Evolutionary conservation across 2,797 vertebrate species (phyloP).

Genomic region (Tokudaia tokunoshimensis): DNA sequence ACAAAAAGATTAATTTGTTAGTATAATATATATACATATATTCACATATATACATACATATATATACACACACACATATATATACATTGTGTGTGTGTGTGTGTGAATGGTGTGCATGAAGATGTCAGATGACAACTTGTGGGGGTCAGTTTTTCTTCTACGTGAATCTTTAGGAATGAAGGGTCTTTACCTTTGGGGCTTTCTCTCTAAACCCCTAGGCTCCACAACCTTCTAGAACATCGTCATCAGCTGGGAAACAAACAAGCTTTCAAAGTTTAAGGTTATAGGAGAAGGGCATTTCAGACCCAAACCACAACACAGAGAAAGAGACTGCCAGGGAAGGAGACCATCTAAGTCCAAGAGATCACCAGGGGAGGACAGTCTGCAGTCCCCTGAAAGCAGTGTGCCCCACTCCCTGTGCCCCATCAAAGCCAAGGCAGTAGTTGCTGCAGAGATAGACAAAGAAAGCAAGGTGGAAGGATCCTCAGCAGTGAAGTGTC

Average conservation of each 20-base stretch:
- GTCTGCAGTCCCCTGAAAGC: not conserved
- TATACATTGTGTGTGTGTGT: not conserved
- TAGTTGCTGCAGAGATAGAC: not conserved
- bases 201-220: no score
- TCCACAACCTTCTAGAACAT: not conserved
- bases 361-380: not conserved
- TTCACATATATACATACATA: rapidly evolving
- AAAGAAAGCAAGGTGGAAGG: not conserved
- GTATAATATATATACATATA: not conserved
- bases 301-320: not conserved
- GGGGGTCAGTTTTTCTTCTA: not conserved
- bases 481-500: not conserved
- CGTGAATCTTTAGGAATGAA: not conserved
- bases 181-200: not conserved
- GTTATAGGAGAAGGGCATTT: not conserved
- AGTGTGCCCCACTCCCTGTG: not conserved
- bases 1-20: not conserved
- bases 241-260: not conserved
- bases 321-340: not conserved
- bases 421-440: not conserved
- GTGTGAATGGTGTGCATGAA: not conserved
- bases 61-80: not conserved
- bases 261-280: not conserved
- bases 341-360: not conserved
- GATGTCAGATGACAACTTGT: not conserved